Percentiles rank a stretch among this genome's conserved stretches.
phyloP scores from a whole-genome alignment of 53 echinoderm and acorn worm genomes.

The Antedon mediterranea region DNA sequence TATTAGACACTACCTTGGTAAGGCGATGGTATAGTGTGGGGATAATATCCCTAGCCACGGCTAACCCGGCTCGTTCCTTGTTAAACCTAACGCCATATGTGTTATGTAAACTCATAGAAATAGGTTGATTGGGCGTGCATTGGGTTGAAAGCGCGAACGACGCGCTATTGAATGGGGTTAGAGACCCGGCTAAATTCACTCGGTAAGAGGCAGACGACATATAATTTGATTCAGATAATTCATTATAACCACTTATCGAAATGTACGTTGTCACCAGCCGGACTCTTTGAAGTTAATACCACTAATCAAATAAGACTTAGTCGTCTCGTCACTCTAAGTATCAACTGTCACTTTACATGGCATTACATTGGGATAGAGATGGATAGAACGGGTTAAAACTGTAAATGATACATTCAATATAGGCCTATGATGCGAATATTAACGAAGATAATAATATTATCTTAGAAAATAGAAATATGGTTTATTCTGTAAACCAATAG shows the following conservation, averaged over 20 bases:
- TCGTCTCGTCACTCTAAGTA: neutral
- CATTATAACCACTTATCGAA: neutral
- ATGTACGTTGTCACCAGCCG: neutral
- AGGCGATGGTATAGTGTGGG: neutral
- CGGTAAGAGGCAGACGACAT: neutral
- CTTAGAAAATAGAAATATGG: too few relatives aligned
- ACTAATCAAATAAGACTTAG: neutral
- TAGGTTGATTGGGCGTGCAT: neutral
- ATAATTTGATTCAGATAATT: neutral
- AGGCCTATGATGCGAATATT: too few relatives aligned
- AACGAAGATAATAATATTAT: too few relatives aligned
- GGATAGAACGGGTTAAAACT: neutral
- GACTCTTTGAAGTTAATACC: neutral
- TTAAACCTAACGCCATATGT: neutral
- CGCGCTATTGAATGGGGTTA: neutral
- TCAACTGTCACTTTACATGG: neutral
- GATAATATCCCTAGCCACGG: neutral
- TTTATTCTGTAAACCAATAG: too few relatives aligned
- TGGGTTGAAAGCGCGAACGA: neutral
- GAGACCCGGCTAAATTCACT: neutral
- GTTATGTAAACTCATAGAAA: neutral
- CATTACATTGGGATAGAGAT: neutral
- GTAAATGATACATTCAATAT: too few relatives aligned
- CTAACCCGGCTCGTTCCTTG: neutral
- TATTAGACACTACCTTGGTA: neutral